A percentile compares a stretch with the other conserved stretches of the same genome.
Conservation (phyloP, 2,113 vertebrate genomes). For the Rhegmatorhina hoffmannsi region DNA sequence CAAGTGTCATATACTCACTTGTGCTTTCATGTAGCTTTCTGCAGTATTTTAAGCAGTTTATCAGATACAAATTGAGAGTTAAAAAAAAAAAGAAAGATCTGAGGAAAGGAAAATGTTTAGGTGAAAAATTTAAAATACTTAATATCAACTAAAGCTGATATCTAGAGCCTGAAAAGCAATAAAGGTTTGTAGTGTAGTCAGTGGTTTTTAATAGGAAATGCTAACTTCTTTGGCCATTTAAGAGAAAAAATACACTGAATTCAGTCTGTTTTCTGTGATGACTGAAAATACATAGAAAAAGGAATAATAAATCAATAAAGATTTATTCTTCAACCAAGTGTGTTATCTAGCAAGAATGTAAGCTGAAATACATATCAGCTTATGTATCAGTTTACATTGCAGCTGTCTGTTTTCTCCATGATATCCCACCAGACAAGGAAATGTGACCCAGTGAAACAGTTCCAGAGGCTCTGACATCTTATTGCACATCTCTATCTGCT, state of each 20-base stretch:
- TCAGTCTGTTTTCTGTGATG: background rate
- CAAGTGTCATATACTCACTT: background rate
- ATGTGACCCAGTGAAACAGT: background rate
- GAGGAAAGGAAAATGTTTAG: background rate
- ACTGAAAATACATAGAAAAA: background rate
- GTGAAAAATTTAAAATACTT: background rate
- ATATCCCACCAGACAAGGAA: background rate
- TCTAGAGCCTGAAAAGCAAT: background rate
- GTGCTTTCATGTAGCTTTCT: background rate
- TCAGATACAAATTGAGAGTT: background rate
- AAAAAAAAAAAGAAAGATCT: background rate
- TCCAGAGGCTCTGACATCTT: background rate
- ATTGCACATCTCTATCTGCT: background rate
- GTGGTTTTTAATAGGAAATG: background rate
- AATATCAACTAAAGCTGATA: background rate
- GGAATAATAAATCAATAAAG: background rate
- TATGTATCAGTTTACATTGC: background rate
- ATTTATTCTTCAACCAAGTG: background rate
- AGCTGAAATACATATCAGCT: background rate
- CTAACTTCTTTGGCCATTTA: background rate
- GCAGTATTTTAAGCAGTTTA: background rate
- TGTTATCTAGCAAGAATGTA: background rate
- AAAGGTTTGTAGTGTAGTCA: background rate
- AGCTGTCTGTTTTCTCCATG: background rate
- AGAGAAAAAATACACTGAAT: background rate